phyloP scores from a whole-genome alignment of 2,888 invertebrate genomes.

The Heliconius erato region DNA sequence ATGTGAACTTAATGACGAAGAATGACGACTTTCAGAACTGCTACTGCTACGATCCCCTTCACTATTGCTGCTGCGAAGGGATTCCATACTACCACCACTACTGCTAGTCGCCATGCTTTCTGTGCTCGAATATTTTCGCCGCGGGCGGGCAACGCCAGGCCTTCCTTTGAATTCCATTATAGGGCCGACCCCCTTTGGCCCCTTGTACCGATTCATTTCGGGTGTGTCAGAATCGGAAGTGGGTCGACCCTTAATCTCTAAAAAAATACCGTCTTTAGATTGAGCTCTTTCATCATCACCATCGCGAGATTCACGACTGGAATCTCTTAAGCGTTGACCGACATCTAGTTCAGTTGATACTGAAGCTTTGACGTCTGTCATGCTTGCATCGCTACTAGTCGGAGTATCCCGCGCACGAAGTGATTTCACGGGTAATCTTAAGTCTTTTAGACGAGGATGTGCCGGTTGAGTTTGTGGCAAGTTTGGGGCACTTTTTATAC shows the following conservation, averaged over 20 bases:
- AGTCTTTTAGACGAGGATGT: constrained; percentile 90
- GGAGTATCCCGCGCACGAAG: constrained; percentile 87
- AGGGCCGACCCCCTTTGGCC: constrained; percentile 86
- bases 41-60: constrained; percentile 94
- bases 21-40: constrained; percentile 93
- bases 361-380: constrained; percentile 87
- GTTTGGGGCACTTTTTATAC: constrained; percentile 93
- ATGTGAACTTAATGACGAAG: constrained; percentile 93
- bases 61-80: constrained; percentile 93
- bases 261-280: constrained; percentile 89
- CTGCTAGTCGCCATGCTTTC: constrained; percentile 95
- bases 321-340: constrained; percentile 82
- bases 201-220: constrained; percentile 84
- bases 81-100: constrained; percentile 95
- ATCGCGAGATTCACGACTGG: constrained; percentile 85
- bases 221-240: constrained; percentile 86
- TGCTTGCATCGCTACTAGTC: constrained; percentile 87
- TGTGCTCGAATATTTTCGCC: constrained; percentile 90
- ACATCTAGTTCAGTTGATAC: constrained; percentile 78
- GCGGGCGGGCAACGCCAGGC: constrained; percentile 81
- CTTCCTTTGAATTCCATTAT: constrained; percentile 88
- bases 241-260: constrained; percentile 91
- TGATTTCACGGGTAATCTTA: constrained; percentile 90
- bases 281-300: constrained; percentile 90
- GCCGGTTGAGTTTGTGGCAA: constrained; percentile 89